phyloP scores from a whole-genome alignment of 2,113 vertebrate genomes.

The Thomomys bottae region DNA sequence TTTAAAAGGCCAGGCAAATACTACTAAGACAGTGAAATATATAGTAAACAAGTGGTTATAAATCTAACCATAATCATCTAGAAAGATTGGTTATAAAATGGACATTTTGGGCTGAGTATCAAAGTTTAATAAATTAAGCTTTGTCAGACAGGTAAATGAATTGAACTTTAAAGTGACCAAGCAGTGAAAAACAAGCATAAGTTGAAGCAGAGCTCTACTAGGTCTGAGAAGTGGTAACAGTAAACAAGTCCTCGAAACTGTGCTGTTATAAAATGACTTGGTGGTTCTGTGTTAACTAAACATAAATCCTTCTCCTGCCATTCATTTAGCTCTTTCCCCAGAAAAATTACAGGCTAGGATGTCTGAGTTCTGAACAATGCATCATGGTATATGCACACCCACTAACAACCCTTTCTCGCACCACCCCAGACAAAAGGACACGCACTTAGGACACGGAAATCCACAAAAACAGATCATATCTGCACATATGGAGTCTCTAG shows the following conservation, averaged over 20 bases:
- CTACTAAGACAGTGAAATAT: constrained; percentile 23
- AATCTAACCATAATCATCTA: constrained; percentile 57
- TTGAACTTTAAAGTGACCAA: constrained; percentile 28
- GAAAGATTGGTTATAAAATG: constrained; percentile 56
- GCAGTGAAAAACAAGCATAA: neutral
- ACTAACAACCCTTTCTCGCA: neutral
- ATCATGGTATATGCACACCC: neutral
- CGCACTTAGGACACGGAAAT: neutral
- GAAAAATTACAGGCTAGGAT: neutral
- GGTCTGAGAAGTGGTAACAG: neutral
- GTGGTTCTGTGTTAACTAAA: neutral
- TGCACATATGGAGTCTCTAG: neutral
- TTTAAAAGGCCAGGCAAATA: constrained; percentile 58
- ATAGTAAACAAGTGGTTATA: constrained; percentile 39
- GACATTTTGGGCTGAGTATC: constrained; percentile 44
- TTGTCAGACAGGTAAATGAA: constrained; percentile 7
- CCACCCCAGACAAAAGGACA: too few relatives aligned
- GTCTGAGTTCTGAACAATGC: neutral
- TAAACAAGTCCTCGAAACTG: neutral
- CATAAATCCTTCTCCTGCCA: neutral
- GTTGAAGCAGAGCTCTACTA: neutral
- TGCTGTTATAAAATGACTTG: neutral
- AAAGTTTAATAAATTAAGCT: constrained; percentile 64
- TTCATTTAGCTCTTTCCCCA: neutral
- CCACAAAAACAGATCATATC: neutral